Base-by-base conservation (phyloP, 2,113 vertebrate species). In the Coreoperca whiteheadi region DNA sequence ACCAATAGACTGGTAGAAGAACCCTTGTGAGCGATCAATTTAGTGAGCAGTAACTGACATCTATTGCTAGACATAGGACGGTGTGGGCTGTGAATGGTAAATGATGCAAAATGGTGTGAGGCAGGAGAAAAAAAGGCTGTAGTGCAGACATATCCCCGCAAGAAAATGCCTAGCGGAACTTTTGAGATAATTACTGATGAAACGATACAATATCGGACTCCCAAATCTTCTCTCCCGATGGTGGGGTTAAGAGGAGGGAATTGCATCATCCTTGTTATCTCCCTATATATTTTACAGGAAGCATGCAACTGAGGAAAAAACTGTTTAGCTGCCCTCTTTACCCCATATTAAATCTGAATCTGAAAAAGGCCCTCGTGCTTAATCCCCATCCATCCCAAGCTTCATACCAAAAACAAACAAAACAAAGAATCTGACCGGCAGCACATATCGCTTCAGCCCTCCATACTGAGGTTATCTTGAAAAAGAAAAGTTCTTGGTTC, bases 401-500 rank as follows among this genome's bases (percentile, higher is more conserved):
- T 39, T 81, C 67, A 79, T 67, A 91, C 51, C 88, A 68, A 88
- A 87, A 85, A 83, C 61, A 83, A 81, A 85, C 64, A 83, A 87
- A 89, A 84, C 54, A 84, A 79, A 87, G 61, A 91, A 86, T 88
- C 89, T 89, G 93, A 92, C 91, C 60, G 80, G 95, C 94, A 93
- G 94, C 90, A 92, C 78, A 73, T 83, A 63, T 88, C 56, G 79
- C 89, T 89, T 91, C 87, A 87, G 75, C 79, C 73, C 87, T 90
- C 91, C 74, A 34, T 67, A 84, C 69, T 83, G 88, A 92, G 88
- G 91, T 87, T 80, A 84, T 86, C 79, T 75, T 85, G 67, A 87
- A 83, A 84, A 87, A 81, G 59, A 87, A 79, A 94, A 87, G 82
- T 92, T 93, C 87, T 93, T 86, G 90, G 87, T 88, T 93, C 72